Conservation (phyloP, 2,888 invertebrate genomes). For the Drosophila infuscata region DNA sequence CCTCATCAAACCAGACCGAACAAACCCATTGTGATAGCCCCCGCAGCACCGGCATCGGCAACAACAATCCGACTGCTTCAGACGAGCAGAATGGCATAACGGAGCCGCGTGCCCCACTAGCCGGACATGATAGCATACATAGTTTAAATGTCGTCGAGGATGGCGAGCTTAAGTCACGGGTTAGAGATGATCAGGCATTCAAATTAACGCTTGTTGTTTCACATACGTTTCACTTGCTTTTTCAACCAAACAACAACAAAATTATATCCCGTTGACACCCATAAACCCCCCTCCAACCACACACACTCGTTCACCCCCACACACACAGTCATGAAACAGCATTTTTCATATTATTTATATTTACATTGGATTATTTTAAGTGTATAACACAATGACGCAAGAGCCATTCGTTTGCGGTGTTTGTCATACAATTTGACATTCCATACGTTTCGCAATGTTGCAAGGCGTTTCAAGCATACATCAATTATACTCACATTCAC, state of each 20-base stretch:
- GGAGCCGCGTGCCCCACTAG: conserved; percentile 60
- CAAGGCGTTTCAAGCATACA: conserved; percentile 13
- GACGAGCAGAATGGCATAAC: conserved; percentile 18
- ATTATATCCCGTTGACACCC: conserved; percentile 12
- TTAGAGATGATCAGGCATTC: conserved; percentile 72
- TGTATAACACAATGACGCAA: conserved; percentile 25
- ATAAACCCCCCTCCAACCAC: background rate
- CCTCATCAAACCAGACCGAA: conserved; percentile 82
- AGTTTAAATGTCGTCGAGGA: conserved; percentile 65
- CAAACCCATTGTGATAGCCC: conserved; percentile 80
- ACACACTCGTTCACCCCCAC: conserved; percentile 1
- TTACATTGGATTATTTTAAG: conserved; percentile 13
- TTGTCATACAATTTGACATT: conserved; percentile 34
- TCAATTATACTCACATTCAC: conserved; percentile 3
- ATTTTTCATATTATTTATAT: conserved; percentile 29
- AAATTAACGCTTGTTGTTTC: conserved; percentile 55
- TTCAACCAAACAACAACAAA: conserved; percentile 36
- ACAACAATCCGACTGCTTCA: conserved; percentile 44
- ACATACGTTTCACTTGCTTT: conserved; percentile 67
- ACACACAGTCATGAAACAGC: conserved; percentile 19
- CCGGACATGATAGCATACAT: conserved; percentile 67
- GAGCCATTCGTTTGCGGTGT: conserved; percentile 10
- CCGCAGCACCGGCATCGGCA: conserved; percentile 38
- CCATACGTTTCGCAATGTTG: conserved; percentile 5
- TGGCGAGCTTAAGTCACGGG: conserved; percentile 83